Percentiles rank a stretch among this genome's conserved stretches.
These are phyloP conservation scores for Okamejei kenojei DNA, from an alignment of 2,797 vertebrate species.

Conservation along the genomic window DNA sequence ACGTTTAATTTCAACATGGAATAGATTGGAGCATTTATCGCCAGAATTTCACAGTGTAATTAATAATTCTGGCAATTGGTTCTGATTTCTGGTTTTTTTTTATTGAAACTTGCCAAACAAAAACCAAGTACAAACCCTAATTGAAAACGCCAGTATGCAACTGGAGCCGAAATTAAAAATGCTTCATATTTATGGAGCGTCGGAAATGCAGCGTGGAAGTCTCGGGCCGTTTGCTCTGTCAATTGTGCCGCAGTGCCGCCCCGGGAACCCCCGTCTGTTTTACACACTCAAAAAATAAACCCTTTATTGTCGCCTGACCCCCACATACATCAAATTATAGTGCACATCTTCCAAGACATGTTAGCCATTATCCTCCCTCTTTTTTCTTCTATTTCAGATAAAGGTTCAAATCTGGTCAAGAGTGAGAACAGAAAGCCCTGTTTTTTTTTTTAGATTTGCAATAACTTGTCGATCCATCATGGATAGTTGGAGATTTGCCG, in stretches of 20 bases:
- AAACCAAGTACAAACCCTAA: conserved; percentile 35
- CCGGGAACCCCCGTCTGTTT: conserved; percentile 6
- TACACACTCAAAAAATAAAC: conserved; percentile 22
- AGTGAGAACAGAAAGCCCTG: conserved; percentile 38
- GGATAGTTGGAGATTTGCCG: conserved; percentile 6
- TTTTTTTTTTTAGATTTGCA: conserved; percentile 50
- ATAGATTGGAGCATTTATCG: not conserved
- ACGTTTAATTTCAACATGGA: not conserved
- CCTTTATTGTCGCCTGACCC: conserved; percentile 45
- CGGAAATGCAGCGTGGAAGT: not conserved
- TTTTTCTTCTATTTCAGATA: conserved; percentile 37
- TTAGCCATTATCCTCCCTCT: conserved; percentile 42
- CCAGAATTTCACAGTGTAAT: not conserved
- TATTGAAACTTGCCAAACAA: not conserved
- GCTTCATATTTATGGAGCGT: conserved; percentile 43
- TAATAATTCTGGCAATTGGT: not conserved
- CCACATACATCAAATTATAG: conserved; percentile 46
- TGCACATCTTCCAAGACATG: conserved; percentile 44
- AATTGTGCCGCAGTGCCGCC: no score
- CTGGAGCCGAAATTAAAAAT: conserved; percentile 50
- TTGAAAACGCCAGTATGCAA: not conserved
- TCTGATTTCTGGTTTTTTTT: not conserved
- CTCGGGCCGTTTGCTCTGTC: not conserved
- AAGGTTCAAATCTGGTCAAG: conserved; percentile 44
- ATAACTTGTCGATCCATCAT: conserved; percentile 48